Percentiles rank a stretch among this genome's conserved stretches.
Evolutionary conservation across 1,140 invertebrate genomes (phyloP).

Genomic region (Pseudomyrmex dendroicus): DNA sequence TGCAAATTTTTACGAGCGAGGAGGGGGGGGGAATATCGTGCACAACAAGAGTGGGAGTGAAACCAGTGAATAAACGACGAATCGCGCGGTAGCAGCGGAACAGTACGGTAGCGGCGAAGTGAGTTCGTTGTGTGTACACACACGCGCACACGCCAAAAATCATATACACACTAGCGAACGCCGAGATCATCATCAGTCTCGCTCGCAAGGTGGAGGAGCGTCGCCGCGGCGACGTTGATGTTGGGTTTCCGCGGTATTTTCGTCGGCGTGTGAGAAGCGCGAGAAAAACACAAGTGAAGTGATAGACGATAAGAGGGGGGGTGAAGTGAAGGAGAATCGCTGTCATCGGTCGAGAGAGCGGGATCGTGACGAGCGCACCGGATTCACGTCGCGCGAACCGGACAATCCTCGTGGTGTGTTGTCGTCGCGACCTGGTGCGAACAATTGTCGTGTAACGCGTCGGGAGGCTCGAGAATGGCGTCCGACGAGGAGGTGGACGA

Average conservation of each 20-base stretch:
- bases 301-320: no score
- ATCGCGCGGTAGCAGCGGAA: constrained; percentile 59
- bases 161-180: constrained; percentile 48
- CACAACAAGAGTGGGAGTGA: background rate
- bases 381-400: background rate
- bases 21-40: background rate
- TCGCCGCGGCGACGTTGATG: constrained; percentile 69
- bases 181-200: constrained; percentile 33
- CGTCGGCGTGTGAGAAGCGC: constrained; percentile 27
- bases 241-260: constrained; percentile 69
- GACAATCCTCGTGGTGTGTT: background rate
- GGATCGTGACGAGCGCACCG: background rate
- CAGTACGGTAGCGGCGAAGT: constrained; percentile 14
- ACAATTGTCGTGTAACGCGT: no score
- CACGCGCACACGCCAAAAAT: background rate
- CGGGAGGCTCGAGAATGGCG: constrained; percentile 86
- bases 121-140: constrained; percentile 60
- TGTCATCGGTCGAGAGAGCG: background rate
- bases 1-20: background rate
- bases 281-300: no score
- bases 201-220: constrained; percentile 43
- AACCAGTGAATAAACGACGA: constrained; percentile 65
- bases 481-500: constrained; percentile 92
- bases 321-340: background rate
- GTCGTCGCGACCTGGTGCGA: background rate